A percentile compares a stretch with the other conserved stretches of the same genome.
phyloP scores from a whole-genome alignment of 2,797 vertebrate genomes.

The Muraenolepis orangiensis region DNA sequence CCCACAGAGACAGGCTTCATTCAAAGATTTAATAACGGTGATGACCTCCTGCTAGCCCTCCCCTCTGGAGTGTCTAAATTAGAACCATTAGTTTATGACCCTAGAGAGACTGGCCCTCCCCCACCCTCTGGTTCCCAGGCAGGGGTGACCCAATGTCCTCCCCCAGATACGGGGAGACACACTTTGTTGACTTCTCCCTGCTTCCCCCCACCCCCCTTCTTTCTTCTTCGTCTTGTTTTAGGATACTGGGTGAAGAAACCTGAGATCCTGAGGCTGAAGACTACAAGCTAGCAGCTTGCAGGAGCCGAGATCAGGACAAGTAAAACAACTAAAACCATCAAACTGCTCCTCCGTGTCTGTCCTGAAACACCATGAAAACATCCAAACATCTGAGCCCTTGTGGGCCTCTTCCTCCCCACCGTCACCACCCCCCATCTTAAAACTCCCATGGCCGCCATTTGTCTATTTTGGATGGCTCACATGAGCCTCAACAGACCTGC shows the following conservation, averaged over 20 bases:
- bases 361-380: background rate
- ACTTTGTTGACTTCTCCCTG: constrained; percentile 66
- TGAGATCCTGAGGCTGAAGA: constrained; percentile 11
- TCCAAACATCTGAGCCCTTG: background rate
- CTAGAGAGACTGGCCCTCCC: constrained; percentile 35
- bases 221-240: constrained; percentile 55
- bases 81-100: constrained; percentile 82
- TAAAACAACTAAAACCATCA: background rate
- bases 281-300: no score
- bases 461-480: constrained; percentile 73
- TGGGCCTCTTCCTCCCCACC: background rate
- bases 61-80: constrained; percentile 74
- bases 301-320: background rate
- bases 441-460: constrained; percentile 60
- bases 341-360: constrained; percentile 5
- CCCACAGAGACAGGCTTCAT: constrained; percentile 68
- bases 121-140: constrained; percentile 23
- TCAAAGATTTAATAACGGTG: constrained; percentile 77
- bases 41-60: constrained; percentile 75
- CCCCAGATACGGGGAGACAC: constrained; percentile 66
- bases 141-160: background rate
- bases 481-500: constrained; percentile 68
- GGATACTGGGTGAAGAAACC: constrained; percentile 39
- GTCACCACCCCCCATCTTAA: constrained; percentile 45
- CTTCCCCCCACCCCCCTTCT: constrained; percentile 4